phyloP scores from a whole-genome alignment of 1,140 invertebrate species.

The Aphis craccivora region DNA sequence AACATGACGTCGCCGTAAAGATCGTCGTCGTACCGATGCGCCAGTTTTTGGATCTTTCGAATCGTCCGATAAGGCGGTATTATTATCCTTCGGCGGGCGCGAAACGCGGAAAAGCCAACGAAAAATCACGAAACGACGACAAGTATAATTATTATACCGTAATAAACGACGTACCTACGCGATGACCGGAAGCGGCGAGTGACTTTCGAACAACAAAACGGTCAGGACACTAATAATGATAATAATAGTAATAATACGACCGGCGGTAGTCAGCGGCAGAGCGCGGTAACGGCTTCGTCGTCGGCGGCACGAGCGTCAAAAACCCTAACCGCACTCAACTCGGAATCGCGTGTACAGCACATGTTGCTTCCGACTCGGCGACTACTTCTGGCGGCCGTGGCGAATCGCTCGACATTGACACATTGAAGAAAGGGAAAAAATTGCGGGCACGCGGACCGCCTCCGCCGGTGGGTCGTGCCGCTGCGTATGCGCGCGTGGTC shows the following conservation, averaged over 20 bases:
- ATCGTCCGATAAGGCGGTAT: not conserved
- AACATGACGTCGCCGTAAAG: not conserved
- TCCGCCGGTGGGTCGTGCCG: conserved; percentile 28
- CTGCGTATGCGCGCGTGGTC: conserved; percentile 27
- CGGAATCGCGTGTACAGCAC: conserved; percentile 35
- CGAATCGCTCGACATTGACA: conserved; percentile 54
- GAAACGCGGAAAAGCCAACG: not conserved
- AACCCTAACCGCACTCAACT: conserved; percentile 58
- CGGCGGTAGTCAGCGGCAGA: no score
- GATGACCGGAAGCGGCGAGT: not conserved
- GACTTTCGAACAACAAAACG: not conserved
- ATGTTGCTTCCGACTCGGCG: conserved; percentile 40
- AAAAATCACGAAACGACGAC: not conserved
- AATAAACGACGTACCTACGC: not conserved
- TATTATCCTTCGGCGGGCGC: not conserved
- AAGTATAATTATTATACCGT: no score
- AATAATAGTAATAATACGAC: not conserved
- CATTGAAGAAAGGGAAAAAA: conserved; percentile 33
- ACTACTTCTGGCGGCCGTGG: conserved; percentile 14
- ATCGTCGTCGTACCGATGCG: no score
- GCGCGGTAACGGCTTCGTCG: not conserved
- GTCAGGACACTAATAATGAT: not conserved
- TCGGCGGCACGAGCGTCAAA: not conserved
- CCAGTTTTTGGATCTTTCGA: not conserved
- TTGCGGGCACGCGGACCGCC: not conserved